These are phyloP conservation scores for Drosophila tripunctata DNA, from an alignment of 2,888 invertebrate species.

Conservation along the genomic window DNA sequence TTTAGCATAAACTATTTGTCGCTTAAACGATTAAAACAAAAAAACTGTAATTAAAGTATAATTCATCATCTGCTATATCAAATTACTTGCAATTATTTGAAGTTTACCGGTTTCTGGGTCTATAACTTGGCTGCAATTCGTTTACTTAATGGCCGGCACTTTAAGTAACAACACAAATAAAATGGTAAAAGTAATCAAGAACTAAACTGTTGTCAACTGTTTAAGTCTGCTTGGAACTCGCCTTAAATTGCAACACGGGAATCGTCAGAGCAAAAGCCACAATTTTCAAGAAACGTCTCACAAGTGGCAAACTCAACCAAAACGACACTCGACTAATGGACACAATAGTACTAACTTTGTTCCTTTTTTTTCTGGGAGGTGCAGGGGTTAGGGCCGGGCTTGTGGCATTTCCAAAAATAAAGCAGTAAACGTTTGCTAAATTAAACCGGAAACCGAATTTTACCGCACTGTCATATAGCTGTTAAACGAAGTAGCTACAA, in stretches of 20 bases:
- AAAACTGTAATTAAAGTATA: no score
- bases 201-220: not conserved
- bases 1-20: not conserved
- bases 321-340: constrained; percentile 30
- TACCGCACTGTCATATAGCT: constrained; percentile 34
- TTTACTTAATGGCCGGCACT: not conserved
- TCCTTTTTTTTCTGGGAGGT: no score
- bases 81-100: no score
- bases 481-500: constrained; percentile 23
- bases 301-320: constrained; percentile 13
- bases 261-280: constrained; percentile 23
- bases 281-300: constrained; percentile 30
- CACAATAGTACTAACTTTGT: not conserved
- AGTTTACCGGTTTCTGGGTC: no score
- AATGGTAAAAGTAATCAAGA: not conserved
- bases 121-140: not conserved
- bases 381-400: constrained; percentile 7
- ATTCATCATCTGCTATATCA: no score
- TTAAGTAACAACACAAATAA: not conserved
- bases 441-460: constrained; percentile 68
- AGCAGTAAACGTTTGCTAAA: constrained; percentile 74
- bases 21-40: not conserved
- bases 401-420: constrained; percentile 39
- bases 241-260: constrained; percentile 11
- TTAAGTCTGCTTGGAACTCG: not conserved